Evolutionary conservation across 2,113 vertebrate genomes (phyloP).

Genomic region (Trematomus loennbergii): DNA sequence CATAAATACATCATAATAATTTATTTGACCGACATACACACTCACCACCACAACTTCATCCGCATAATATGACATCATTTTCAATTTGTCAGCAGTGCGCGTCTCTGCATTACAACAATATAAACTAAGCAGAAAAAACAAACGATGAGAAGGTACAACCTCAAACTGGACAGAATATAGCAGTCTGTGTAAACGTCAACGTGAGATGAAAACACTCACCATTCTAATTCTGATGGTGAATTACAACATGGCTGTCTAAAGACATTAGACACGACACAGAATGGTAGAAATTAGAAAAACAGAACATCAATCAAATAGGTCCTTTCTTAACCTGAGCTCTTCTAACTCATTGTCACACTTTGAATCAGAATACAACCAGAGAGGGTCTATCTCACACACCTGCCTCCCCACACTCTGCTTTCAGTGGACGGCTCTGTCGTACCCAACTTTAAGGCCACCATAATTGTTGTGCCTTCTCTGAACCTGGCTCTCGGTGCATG

Average conservation of each 20-base stretch:
- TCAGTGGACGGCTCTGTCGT: conserved; percentile 41
- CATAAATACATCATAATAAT: conserved; percentile 75
- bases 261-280: conserved; percentile 17
- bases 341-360: conserved; percentile 53
- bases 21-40: conserved; percentile 68
- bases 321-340: conserved; percentile 78
- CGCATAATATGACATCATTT: conserved; percentile 38
- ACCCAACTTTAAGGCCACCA: conserved; percentile 71
- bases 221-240: conserved; percentile 8
- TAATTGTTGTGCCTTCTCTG: conserved; percentile 43
- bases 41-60: conserved; percentile 51
- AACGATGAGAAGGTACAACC: conserved; percentile 15
- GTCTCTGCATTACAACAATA: conserved; percentile 22
- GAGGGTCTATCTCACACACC: conserved; percentile 42
- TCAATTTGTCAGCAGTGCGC: conserved; percentile 10
- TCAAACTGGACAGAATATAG: conserved; percentile 23
- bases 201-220: conserved; percentile 21
- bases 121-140: conserved; percentile 22
- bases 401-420: conserved; percentile 44
- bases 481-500: conserved; percentile 37
- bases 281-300: conserved; percentile 55
- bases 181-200: conserved; percentile 31
- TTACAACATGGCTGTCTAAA: conserved; percentile 10
- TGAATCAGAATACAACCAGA: conserved; percentile 32
- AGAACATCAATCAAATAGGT: conserved; percentile 50